These are phyloP conservation scores for Epicampocera succincta DNA, from an alignment of 2,888 invertebrate genomes.

Conservation along the genomic window DNA sequence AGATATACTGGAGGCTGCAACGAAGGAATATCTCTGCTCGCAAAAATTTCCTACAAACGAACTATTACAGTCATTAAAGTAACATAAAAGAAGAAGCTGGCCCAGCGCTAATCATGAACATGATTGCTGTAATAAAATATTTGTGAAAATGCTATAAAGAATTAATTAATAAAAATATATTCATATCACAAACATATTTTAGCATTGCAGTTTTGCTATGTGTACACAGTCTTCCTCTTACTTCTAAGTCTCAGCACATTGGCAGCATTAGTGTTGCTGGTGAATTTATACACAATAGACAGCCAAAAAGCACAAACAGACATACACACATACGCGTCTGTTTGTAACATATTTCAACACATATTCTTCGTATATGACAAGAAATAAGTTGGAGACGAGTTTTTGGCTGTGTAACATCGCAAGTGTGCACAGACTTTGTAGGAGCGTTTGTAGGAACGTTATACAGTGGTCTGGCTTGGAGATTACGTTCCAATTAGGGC, in stretches of 20 bases:
- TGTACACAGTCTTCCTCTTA: neutral
- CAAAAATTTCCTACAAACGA: no score
- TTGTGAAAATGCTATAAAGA: no score
- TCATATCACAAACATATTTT: no score
- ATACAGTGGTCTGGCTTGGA: neutral
- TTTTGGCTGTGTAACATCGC: neutral
- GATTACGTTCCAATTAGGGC: no score
- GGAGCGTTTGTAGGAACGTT: neutral
- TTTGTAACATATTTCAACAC: neutral
- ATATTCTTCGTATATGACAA: neutral
- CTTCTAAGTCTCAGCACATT: conserved; percentile 51
- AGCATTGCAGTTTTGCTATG: no score
- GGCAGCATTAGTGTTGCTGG: conserved; percentile 47
- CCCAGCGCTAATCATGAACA: no score
- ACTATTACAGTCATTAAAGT: no score
- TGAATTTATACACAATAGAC: conserved; percentile 36
- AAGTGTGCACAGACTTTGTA: neutral
- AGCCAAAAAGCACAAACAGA: neutral
- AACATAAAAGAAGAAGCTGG: no score
- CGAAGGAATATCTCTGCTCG: no score
- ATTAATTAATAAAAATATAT: neutral
- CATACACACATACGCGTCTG: neutral
- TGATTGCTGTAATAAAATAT: no score
- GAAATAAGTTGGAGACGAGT: conserved; percentile 29
- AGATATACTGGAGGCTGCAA: no score